Evolutionary conservation across 2,113 vertebrate species (phyloP).

Genomic region (Todiramphus chloris): DNA sequence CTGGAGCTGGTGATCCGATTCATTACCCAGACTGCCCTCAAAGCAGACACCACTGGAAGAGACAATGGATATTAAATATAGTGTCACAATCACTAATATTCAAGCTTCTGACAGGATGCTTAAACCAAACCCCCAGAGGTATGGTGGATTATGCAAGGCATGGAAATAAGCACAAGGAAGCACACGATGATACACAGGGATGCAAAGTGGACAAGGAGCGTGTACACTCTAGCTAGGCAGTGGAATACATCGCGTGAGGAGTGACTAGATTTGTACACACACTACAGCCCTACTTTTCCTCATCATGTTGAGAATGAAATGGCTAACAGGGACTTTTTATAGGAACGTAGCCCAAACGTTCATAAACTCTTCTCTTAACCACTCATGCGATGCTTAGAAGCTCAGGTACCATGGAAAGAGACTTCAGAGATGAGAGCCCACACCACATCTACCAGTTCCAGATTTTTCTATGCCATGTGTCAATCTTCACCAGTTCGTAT

Average conservation of each 20-base stretch:
- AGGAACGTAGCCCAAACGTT: neutral
- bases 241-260: fast-evolving
- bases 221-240: fast-evolving
- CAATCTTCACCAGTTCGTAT: neutral
- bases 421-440: neutral
- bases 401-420: neutral
- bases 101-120: neutral
- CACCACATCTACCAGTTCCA: neutral
- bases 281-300: neutral
- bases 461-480: neutral
- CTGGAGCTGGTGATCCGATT: neutral
- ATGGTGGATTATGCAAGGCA: neutral
- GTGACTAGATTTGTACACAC: neutral
- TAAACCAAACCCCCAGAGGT: neutral
- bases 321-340: neutral
- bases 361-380: neutral
- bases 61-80: fast-evolving
- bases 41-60: neutral
- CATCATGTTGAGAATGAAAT: neutral
- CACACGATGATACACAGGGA: neutral
- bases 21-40: neutral
- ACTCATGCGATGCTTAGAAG: neutral
- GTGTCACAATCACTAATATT: neutral
- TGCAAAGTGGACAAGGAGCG: neutral
- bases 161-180: neutral